These are phyloP conservation scores for Cerceris rybyensis DNA, from an alignment of 2,888 invertebrate genomes.

Conservation along the genomic window DNA sequence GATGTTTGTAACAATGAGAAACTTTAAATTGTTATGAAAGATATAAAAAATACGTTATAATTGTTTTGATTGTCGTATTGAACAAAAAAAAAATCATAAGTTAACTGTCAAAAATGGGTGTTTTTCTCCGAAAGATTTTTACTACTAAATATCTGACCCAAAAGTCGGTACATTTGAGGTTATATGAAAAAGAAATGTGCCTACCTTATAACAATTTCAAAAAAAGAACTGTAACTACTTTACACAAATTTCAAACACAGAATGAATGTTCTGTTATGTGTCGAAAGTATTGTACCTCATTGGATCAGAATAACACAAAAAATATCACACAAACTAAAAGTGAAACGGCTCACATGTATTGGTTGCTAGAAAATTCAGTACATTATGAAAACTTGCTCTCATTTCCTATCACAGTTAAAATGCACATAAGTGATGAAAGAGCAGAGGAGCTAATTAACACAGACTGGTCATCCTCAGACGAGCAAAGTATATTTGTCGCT, in stretches of 20 bases:
- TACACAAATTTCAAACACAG: neutral
- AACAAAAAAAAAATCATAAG: too few species aligned
- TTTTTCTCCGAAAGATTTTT: too few species aligned
- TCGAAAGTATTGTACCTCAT: neutral
- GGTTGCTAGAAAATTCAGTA: neutral
- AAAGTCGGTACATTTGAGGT: constrained; percentile 5
- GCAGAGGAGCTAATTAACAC: neutral
- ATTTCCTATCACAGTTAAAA: neutral
- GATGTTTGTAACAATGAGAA: too few species aligned
- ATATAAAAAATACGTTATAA: too few species aligned
- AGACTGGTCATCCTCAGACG: neutral
- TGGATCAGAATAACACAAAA: accelerated
- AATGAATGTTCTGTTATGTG: neutral
- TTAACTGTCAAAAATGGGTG: too few species aligned
- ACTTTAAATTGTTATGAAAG: too few species aligned
- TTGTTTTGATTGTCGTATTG: too few species aligned
- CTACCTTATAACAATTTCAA: neutral
- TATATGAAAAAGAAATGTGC: constrained; percentile 7
- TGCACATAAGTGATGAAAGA: neutral
- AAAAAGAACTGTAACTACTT: neutral
- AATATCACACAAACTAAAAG: accelerated
- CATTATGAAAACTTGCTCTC: constrained; percentile 8
- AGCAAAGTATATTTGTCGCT: neutral
- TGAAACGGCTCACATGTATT: constrained; percentile 6
- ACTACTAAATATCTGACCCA: neutral